Evolutionary conservation across 2,113 vertebrate species (phyloP).

Genomic region (Aspidoscelis tigris): DNA sequence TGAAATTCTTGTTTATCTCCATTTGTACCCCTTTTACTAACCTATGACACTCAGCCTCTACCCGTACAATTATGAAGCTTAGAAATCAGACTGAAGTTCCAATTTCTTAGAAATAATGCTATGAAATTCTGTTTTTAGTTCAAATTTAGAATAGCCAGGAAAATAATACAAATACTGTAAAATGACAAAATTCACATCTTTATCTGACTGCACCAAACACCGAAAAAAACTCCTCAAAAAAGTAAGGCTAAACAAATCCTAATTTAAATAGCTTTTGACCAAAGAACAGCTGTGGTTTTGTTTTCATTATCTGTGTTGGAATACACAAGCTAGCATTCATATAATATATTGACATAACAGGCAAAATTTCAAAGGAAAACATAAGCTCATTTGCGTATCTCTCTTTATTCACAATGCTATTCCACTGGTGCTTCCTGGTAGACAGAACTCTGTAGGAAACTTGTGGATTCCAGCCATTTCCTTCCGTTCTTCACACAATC

Average conservation of each 20-base stretch:
- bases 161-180: not conserved
- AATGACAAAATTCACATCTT: not conserved
- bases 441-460: not conserved
- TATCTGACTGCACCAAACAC: not conserved
- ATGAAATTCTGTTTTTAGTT: not conserved
- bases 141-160: not conserved
- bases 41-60: too few relatives aligned
- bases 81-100: not conserved
- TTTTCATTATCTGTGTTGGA: not conserved
- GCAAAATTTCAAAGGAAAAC: not conserved
- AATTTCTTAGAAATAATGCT: not conserved
- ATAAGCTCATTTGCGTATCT: not conserved
- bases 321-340: not conserved
- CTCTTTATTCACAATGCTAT: not conserved
- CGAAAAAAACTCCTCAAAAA: not conserved
- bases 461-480: not conserved
- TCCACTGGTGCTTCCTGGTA: not conserved
- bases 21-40: not conserved
- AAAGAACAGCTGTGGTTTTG: not conserved
- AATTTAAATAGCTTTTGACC: not conserved
- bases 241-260: not conserved
- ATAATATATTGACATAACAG: not conserved
- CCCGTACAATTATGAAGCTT: not conserved
- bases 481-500: not conserved
- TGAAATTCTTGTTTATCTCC: not conserved